These are phyloP conservation scores for Phenacoccus solenopsis DNA, from an alignment of 1,140 invertebrate genomes.

Conservation along the genomic window DNA sequence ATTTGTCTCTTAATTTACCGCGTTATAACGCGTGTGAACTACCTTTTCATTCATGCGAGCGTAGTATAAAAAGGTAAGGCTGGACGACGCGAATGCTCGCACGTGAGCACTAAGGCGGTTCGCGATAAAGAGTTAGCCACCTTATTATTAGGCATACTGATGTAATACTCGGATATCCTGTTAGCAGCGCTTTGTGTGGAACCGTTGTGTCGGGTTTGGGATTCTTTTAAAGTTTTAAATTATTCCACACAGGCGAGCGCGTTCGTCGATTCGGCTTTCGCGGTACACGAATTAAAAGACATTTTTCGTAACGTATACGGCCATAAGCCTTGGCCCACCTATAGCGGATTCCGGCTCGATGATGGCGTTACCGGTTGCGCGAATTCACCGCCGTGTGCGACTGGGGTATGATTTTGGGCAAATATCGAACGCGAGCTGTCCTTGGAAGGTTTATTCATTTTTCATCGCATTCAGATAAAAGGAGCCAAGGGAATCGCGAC, in stretches of 20 bases:
- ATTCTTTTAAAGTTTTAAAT: background rate
- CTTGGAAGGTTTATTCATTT: too few relatives aligned
- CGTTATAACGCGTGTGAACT: constrained; percentile 9
- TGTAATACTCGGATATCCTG: constrained; percentile 16
- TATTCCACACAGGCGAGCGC: background rate
- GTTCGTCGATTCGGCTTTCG: too few relatives aligned
- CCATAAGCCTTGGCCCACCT: too few relatives aligned
- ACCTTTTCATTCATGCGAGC: constrained; percentile 12
- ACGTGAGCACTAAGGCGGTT: constrained; percentile 4
- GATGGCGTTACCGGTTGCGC: too few relatives aligned
- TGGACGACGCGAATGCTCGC: background rate
- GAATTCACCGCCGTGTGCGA: too few relatives aligned
- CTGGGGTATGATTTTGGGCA: too few relatives aligned
- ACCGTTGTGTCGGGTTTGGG: background rate
- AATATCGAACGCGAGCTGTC: too few relatives aligned
- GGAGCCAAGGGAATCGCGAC: too few relatives aligned
- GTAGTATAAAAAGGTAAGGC: background rate
- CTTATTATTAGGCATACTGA: constrained; percentile 17
- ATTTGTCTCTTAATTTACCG: constrained; percentile 7
- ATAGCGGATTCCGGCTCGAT: too few relatives aligned
- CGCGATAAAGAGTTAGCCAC: constrained; percentile 15
- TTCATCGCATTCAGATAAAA: too few relatives aligned
- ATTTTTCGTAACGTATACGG: too few relatives aligned
- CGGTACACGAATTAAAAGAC: too few relatives aligned
- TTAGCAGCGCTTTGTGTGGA: constrained; percentile 1